Conservation (phyloP, 1,140 invertebrate species). For the Sycophaga agraensis region DNA sequence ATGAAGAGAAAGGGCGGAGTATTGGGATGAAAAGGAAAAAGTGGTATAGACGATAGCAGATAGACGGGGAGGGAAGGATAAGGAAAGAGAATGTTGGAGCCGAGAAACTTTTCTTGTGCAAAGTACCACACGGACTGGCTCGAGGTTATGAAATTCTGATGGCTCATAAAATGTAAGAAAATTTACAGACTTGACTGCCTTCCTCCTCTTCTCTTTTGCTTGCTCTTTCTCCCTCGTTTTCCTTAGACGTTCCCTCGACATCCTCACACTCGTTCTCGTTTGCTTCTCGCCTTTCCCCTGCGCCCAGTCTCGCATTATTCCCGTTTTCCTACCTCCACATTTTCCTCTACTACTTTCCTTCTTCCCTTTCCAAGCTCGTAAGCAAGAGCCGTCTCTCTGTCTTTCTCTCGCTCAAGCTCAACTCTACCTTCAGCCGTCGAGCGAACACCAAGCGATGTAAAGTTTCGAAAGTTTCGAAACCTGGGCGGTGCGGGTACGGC, state of each 20-base stretch:
- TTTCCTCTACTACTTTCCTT: conserved; percentile 28
- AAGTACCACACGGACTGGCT: conserved; percentile 60
- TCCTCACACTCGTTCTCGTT: conserved; percentile 4
- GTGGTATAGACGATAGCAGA: conserved; percentile 22
- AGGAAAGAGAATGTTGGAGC: conserved; percentile 33
- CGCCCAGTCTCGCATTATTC: conserved; percentile 23
- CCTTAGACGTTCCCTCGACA: conserved; percentile 10
- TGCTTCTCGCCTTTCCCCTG: conserved; percentile 19
- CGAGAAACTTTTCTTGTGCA: conserved; percentile 56
- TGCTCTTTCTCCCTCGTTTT: conserved; percentile 26
- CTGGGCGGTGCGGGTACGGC: conserved; percentile 33
- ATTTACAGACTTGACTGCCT: conserved; percentile 56
- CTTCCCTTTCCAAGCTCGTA: conserved; percentile 23
- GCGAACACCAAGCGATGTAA: conserved; percentile 38
- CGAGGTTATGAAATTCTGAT: conserved; percentile 61
- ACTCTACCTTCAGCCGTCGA: background rate
- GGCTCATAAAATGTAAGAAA: conserved; percentile 62
- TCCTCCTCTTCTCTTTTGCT: conserved; percentile 14
- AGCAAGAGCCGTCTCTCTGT: background rate
- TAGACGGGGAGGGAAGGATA: conserved; percentile 23
- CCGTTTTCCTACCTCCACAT: conserved; percentile 20
- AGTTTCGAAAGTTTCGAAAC: conserved; percentile 50
- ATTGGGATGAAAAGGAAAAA: conserved; percentile 29
- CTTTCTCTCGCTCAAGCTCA: background rate
- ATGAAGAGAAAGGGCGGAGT: conserved; percentile 31